Evolutionary conservation across 2,113 vertebrate species (phyloP), one percentile per base, ranked within the genome.

Genomic region (Platysternon megacephalum): DNA sequence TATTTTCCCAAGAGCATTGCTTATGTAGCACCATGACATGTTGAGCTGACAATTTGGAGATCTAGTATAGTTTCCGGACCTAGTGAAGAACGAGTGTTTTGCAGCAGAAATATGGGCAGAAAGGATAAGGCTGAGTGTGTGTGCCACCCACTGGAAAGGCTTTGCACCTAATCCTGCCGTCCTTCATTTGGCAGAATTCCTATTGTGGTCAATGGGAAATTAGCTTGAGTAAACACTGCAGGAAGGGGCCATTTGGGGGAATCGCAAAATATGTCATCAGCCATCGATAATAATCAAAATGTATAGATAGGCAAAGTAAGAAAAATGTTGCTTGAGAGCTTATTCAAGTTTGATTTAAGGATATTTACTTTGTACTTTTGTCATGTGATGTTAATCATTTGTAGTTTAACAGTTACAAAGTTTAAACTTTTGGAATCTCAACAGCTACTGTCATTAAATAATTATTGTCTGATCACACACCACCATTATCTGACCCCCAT

Each of bases 251-350:
- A 78, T 44, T 46, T 78, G 39, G 24, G 74, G 74, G 46, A 78
- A 46, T 16, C 12, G 29, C 24, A 44, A 29, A n/a, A 42, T 0
- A 0, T 1, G 19, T 6, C 13, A 28, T 49, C 17, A 68, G 79
- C 74, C 46, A 79, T 80, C 68, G 10, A n/a, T 5, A 14, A 55
- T 85, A 76, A 85, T 91, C 80, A 91, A 35, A 32, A 32, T 32
- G 5, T 6, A 32, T 28, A 61, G 28, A 7, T 14, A 61, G 12
- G 29, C 29, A 61, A 61, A 61, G 13, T 61, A 61, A 61, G 29
- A 32, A 61, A 61, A 61, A 61, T 28, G 13, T 32, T 14, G 58
- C 29, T 32, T 61, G 13, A 61, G 13, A 56, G 29, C 29, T 61
- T 61, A 61, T 14, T 61, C 28, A 32, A 32, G 29, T 61, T 32